Base-by-base conservation (phyloP, 2,113 vertebrate genomes). In the Heterochromis multidens region DNA sequence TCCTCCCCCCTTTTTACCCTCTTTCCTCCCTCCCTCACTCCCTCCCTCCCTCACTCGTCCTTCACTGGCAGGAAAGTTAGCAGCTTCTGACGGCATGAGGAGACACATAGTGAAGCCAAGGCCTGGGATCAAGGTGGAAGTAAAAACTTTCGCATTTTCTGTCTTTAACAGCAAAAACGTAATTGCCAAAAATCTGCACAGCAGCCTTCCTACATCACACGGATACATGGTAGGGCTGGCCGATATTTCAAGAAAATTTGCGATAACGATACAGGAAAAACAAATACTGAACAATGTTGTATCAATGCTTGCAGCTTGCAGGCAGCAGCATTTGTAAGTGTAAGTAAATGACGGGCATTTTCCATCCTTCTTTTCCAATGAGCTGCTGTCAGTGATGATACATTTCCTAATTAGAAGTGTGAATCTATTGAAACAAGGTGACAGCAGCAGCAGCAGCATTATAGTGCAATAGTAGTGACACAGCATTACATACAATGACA, bases 21-120 rank as follows among this genome's bases (percentile, higher is more conserved):
- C 79, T 61, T 78, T 25, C 81, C 81, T 80, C 88, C 82, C 13
- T 37, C n/a, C n/a, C 92, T 89, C 79, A 10, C 40, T 43, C 43
- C 80, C 82, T 40, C 80, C 70, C 77, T 21, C 81, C 80, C 80
- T 89, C 77, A 11, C 92, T 89, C 79, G 93, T 91, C 93, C 91
- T 92, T 94, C 87, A 83, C 92, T 87, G 79, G 90, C 82, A 92
- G 85, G 74, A 93, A 92, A 89, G 90, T 92, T 92, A 67, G 91
- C 82, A 86, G 91, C 83, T 89, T 92, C 85, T 85, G 77, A 76
- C 27, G 57, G 61, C 85, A 87, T 16, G 29, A 84, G 67, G 65
- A 85, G 72, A 74, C 79, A 67, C 65, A 81, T 10, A 4, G 63
- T 7, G 62, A 74, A 77, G 67, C 40, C 81, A 31, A 91, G 86